Evolutionary conservation across 2,888 invertebrate genomes (phyloP).

Genomic region (Augochlorella aurata): DNA sequence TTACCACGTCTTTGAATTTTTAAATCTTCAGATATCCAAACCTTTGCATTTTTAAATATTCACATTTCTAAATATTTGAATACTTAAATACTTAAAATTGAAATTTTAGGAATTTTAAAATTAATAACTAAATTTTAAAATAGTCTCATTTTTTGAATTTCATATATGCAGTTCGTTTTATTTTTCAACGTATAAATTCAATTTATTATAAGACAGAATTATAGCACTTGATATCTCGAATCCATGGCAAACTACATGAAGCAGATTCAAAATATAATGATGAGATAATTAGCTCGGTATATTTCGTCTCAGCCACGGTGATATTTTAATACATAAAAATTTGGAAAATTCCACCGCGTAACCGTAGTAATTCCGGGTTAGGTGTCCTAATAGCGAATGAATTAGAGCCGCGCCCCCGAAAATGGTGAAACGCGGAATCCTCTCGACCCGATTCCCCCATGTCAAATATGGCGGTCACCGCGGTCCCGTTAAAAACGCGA

Average conservation of each 20-base stretch:
- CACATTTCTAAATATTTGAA: neutral
- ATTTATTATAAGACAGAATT: too few species aligned
- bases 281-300: too few species aligned
- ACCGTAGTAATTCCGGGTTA: neutral
- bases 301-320: neutral
- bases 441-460: constrained; percentile 10
- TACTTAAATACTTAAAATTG: neutral
- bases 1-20: neutral
- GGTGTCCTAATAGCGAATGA: neutral
- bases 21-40: neutral
- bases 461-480: constrained; percentile 22
- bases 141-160: too few species aligned
- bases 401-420: constrained; percentile 1
- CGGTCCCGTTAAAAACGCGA: constrained; percentile 25
- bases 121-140: too few species aligned
- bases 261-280: too few species aligned
- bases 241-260: too few species aligned
- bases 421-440: constrained; percentile 7
- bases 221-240: too few species aligned
- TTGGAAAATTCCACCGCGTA: neutral
- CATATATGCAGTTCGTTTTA: too few species aligned
- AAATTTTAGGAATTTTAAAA: neutral
- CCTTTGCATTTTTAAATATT: neutral
- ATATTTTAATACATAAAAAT: neutral
- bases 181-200: too few species aligned